Conservation (phyloP, 2,888 invertebrate species). For the Molanna angustata region DNA sequence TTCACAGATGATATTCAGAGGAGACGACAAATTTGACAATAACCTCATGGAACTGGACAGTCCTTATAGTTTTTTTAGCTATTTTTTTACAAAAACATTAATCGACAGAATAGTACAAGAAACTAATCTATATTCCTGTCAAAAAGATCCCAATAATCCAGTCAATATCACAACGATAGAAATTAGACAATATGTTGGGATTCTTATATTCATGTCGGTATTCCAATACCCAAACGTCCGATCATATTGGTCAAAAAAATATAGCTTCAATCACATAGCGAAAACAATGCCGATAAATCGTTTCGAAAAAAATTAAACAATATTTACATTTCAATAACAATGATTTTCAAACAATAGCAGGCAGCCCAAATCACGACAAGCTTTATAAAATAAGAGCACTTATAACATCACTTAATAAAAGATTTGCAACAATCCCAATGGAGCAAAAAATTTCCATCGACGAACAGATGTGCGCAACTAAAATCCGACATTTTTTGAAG, state of each 20-base stretch:
- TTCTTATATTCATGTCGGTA: conserved; percentile 17
- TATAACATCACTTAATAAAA: conserved; percentile 26
- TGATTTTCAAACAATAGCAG: neutral
- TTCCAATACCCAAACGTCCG: conserved; percentile 15
- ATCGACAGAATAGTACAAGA: neutral
- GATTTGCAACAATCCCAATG: conserved; percentile 31
- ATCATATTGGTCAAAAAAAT: conserved; percentile 15
- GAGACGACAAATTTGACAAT: no score
- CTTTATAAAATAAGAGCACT: conserved; percentile 15
- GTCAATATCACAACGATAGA: neutral
- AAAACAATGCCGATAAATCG: neutral
- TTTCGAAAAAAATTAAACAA: neutral
- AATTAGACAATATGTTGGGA: neutral
- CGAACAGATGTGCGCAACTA: conserved; percentile 33
- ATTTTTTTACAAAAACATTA: neutral
- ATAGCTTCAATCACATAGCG: conserved; percentile 6
- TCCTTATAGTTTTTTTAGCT: neutral
- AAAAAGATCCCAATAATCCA: neutral
- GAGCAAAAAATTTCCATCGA: conserved; percentile 31
- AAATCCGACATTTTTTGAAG: conserved; percentile 34
- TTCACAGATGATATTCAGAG: no score
- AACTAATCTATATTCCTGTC: neutral
- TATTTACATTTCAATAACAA: conserved; percentile 9
- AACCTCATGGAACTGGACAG: neutral
- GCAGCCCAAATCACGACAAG: conserved; percentile 9